Evolutionary conservation across 92 coral and sea anemone species (phyloP), one percentile per base, ranked within the genome.

Genomic region (Zoanthus sociatus): DNA sequence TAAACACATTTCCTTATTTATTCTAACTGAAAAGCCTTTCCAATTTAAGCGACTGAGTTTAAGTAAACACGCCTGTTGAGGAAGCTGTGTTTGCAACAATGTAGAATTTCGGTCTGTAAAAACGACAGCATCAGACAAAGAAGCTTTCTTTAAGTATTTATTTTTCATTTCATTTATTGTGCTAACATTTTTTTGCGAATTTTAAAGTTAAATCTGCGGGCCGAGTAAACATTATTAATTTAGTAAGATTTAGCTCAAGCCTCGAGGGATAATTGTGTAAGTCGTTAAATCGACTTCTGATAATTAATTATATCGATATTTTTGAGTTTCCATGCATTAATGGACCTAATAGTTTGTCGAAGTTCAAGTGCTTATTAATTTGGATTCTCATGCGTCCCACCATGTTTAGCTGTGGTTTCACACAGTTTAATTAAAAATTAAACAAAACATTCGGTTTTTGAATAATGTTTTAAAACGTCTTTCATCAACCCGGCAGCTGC

Each of bases 381-480:
- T 58, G 42, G 42, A 33, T 33, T 33, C 42, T 33, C 2, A 1
- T 33, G 16, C n/a, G 8, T 16, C 21, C 69, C 21, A n/a, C 21
- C n/a, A n/a, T 20, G 6, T n/a, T 63, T 63, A 63, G 69, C 21
- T 63, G n/a, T 16, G 71, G 31, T 15, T 78, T 78, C 16, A n/a
- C 71, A 78, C 17, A 78, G 61, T 79, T n/a, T 44, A 54, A 79
- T 79, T 66, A 79, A 79, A 79, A 42, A 64, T 81, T 81, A 81
- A 81, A 45, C 74, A 46, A 61, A 17, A 1, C 44, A 46, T 64
- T 81, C 30, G 9, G 69, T 81, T 20, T 50, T 20, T 56, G 44
- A 61, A 58, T 37, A 32, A 78, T 78, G 33, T 78, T 78, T 45
- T 81, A 73, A 33, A 33, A 56, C 45, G 21, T 66, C 46, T 42